Evolutionary conservation across 2,113 vertebrate species (phyloP), one percentile per base, ranked within the genome.

Genomic region (Abramis brama): DNA sequence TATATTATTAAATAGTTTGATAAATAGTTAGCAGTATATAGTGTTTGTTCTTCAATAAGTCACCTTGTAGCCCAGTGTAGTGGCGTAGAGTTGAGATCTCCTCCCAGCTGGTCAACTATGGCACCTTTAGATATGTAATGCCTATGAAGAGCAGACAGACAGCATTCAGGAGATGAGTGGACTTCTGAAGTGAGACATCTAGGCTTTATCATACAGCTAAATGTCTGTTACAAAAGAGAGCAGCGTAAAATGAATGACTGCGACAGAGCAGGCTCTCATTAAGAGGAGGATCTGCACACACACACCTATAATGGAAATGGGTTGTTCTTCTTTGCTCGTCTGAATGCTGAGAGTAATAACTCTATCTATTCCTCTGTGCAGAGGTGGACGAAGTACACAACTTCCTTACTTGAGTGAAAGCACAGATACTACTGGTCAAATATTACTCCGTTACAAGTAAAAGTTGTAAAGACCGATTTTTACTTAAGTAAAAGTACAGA

Each of bases 1-100:
- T 9, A 21, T 70, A 70, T 8, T 4, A 39, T 2, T 21, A 5
- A 9, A 68, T 21, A 8, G 19, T 57, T 23, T 9, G 6, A 7
- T 23, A 23, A 39, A 39, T 9, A 11, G 33, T 21, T 2, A 11
- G 66, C 33, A 70, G 15, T 19, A 70, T 39, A 70, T 23, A 70
- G 17, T 11, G 4, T 33, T 5, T 7, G 23, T 12, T 47, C 43
- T 75, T 43, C 71, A n/a, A 8, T 47, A 25, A 70, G 17, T 21
- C 89, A 99, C 98, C 98, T 98, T 92, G 98, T 99, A 88, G 98
- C 98, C 98, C 98, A 99, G 90, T 99, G 98, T 88, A 99, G 95
- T 45, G 98, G 98, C 43, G 98, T 99, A 86, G 98, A 99, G 93
- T 99, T 99, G 87, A 99, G 94, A 93, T 99, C 98, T 93, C 98